A percentile compares a stretch with the other conserved stretches of the same genome.
These are phyloP conservation scores for Oxytorus armatus DNA, from an alignment of 2,888 invertebrate genomes.

Conservation along the genomic window DNA sequence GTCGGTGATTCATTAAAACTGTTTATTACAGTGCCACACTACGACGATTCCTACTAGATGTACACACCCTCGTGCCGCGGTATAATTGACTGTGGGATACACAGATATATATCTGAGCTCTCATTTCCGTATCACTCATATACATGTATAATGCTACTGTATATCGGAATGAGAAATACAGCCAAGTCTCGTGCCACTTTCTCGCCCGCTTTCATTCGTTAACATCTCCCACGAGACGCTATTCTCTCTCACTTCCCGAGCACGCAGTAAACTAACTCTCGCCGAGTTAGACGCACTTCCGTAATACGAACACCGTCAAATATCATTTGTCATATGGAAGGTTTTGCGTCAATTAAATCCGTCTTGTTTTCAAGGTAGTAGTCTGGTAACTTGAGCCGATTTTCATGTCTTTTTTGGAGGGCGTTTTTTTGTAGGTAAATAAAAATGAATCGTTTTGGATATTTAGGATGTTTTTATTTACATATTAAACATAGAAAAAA, in stretches of 20 bases:
- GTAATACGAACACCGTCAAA: neutral
- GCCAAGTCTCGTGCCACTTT: slow-evolving; percentile 57
- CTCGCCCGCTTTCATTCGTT: slow-evolving; percentile 57
- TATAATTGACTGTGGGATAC: slow-evolving; percentile 56
- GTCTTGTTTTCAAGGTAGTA: too few species aligned
- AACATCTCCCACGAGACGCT: slow-evolving; percentile 54
- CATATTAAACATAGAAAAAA: too few species aligned
- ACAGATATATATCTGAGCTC: slow-evolving; percentile 10
- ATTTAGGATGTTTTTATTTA: too few species aligned
- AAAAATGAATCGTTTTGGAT: too few species aligned
- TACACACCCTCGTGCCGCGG: slow-evolving; percentile 22
- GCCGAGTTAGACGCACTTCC: slow-evolving; percentile 18
- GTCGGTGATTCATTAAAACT: slow-evolving; percentile 53
- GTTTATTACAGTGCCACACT: slow-evolving; percentile 32
- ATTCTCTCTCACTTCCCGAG: slow-evolving; percentile 50
- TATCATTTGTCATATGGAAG: neutral
- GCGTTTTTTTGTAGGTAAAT: too few species aligned
- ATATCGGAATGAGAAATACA: slow-evolving; percentile 52
- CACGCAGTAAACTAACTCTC: slow-evolving; percentile 15
- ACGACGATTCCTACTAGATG: slow-evolving; percentile 25
- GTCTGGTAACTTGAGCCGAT: too few species aligned
- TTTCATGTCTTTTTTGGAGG: too few species aligned
- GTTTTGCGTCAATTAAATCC: too few species aligned
- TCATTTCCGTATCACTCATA: slow-evolving; percentile 34
- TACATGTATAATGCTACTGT: slow-evolving; percentile 19